Evolutionary conservation across 2,888 invertebrate genomes (phyloP).

Genomic region (Mythimna impura): DNA sequence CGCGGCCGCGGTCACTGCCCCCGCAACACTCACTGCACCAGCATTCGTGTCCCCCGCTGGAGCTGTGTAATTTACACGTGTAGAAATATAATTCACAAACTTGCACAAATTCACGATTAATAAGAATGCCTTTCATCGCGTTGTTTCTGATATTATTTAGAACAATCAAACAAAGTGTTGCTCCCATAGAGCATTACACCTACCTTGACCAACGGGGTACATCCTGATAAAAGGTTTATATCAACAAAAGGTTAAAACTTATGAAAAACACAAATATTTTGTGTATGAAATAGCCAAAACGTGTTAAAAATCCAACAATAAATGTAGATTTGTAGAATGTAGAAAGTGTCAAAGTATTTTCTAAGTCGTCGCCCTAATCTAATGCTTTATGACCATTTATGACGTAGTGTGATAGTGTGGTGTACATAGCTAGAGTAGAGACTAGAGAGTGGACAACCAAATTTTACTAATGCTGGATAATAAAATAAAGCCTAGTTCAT

Average conservation of each 20-base stretch:
- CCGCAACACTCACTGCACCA: slow-evolving; percentile 84
- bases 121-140: slow-evolving; percentile 37
- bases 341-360: slow-evolving; percentile 67
- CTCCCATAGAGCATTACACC: slow-evolving; percentile 72
- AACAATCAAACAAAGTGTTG: slow-evolving; percentile 87
- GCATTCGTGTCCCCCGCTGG: slow-evolving; percentile 89
- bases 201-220: slow-evolving; percentile 89
- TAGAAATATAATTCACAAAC: slow-evolving; percentile 27
- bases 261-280: slow-evolving; percentile 60
- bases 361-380: slow-evolving; percentile 65
- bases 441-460: slow-evolving; percentile 5
- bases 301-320: slow-evolving; percentile 68
- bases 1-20: slow-evolving; percentile 91
- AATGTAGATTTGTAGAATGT: slow-evolving; percentile 49
- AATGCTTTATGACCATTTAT: slow-evolving; percentile 64
- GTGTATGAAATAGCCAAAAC: slow-evolving; percentile 73
- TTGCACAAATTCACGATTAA: slow-evolving; percentile 24
- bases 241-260: slow-evolving; percentile 76
- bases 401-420: slow-evolving; percentile 56
- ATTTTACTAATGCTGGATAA: slow-evolving; percentile 24
- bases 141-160: slow-evolving; percentile 77
- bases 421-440: slow-evolving; percentile 9
- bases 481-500: slow-evolving; percentile 7
- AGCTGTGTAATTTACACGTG: slow-evolving; percentile 72
- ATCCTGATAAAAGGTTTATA: slow-evolving; percentile 78